A percentile compares a stretch with the other conserved stretches of the same genome.
Evolutionary conservation across 1,140 invertebrate species (phyloP).

Genomic region (Meteorus sp.): DNA sequence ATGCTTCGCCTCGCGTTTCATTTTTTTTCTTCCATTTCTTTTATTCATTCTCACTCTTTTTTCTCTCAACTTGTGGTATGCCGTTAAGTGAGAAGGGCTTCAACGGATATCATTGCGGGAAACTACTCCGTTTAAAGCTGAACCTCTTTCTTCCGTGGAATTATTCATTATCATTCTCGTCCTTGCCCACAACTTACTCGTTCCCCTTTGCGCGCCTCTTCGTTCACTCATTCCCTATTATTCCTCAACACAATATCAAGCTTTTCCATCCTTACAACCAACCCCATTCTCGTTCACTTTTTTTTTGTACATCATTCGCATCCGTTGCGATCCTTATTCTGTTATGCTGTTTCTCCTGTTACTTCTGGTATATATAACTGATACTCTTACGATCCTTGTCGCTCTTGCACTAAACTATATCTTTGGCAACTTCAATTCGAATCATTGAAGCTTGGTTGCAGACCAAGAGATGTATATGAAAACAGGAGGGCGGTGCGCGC

Average conservation of each 20-base stretch:
- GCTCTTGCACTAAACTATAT: too few relatives aligned
- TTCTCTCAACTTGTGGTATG: background rate
- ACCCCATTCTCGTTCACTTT: slow-evolving; percentile 30
- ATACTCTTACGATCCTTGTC: background rate
- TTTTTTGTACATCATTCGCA: slow-evolving; percentile 36
- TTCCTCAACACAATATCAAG: slow-evolving; percentile 24
- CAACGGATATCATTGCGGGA: slow-evolving; percentile 28
- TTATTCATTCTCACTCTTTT: slow-evolving; percentile 2
- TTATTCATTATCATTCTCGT: slow-evolving; percentile 50
- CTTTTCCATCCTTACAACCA: slow-evolving; percentile 22
- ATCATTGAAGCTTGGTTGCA: slow-evolving; percentile 6
- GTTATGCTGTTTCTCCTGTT: background rate
- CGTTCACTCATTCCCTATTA: slow-evolving; percentile 23
- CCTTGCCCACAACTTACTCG: slow-evolving; percentile 14
- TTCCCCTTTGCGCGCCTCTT: background rate
- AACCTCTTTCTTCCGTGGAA: slow-evolving; percentile 41
- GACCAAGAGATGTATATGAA: slow-evolving; percentile 10
- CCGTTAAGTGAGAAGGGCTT: slow-evolving; percentile 21
- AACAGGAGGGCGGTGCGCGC: slow-evolving; percentile 3
- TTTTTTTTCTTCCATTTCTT: slow-evolving; percentile 8
- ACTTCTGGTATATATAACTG: background rate
- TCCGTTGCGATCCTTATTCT: background rate
- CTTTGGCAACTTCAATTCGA: too few relatives aligned
- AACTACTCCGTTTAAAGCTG: slow-evolving; percentile 37
- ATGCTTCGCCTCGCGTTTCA: slow-evolving; percentile 12